Base-by-base conservation (phyloP, 2,888 invertebrate species). In the Polyommatus icarus region DNA sequence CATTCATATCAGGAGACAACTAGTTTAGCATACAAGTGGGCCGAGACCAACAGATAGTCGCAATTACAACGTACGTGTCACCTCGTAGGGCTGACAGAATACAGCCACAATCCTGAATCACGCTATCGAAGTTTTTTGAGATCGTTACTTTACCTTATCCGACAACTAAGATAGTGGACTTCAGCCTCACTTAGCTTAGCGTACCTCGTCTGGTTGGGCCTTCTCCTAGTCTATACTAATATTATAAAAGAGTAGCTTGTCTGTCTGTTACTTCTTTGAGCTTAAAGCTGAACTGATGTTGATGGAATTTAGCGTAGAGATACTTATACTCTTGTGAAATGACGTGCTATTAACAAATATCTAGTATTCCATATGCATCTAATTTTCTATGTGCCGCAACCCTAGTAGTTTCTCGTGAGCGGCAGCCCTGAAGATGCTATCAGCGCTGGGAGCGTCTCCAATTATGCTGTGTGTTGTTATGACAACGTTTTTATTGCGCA, bases 1-100 rank as follows among this genome's bases (percentile, higher is more conserved):
- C 75, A 54, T 76, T 76, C 61, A 76, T 67, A 59, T 73, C 77
- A 36, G 84, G 78, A 79, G 85, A 86, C 85, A 89, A 90, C 92
- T 89, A 91, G 89, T 88, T 91, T 89, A 89, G 91, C 89, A 91
- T 91, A 91, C 89, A 86, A 87, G 90, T 86, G 83, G 84, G 85
- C 84, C 84, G 80, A 83, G 82, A 83, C 83, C 83, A 92, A 91
- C 91, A 83, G 92, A 92, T 92, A 90, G 83, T 59, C 79, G 82
- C 93, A 92, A 93, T 93, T 93, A 93, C 89, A 89, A 90, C 90
- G 92, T 92, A 93, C 93, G 93, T 93, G 93, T 90, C 92, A 91
- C 91, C 91, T 91, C 67, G 2, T 29, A 67, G 67, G 67, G 67
- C 67, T 67, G 29, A 18, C 67, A 32, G 10, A 24, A 67, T 29